These are phyloP conservation scores for Lepidocolaptes lacrymiger DNA, from an alignment of 2,797 vertebrate species.

Conservation along the genomic window DNA sequence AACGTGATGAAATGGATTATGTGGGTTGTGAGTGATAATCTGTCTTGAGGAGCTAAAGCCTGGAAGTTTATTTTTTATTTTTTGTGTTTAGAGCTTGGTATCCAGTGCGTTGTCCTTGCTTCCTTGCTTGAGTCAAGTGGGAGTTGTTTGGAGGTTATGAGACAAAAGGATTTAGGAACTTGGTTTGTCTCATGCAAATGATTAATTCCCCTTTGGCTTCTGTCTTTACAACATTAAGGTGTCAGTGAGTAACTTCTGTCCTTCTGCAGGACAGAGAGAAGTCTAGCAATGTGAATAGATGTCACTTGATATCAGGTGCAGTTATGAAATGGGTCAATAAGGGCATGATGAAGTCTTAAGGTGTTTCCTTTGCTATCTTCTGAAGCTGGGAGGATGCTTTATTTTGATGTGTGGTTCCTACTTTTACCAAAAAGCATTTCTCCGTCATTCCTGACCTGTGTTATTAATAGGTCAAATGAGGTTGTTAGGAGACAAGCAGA, in stretches of 20 bases:
- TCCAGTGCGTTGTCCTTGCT: background rate
- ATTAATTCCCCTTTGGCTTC: background rate
- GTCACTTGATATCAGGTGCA: background rate
- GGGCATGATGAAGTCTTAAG: background rate
- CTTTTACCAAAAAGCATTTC: background rate
- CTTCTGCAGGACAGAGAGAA: background rate
- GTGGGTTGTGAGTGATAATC: background rate
- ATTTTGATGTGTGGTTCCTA: background rate
- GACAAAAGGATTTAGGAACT: background rate
- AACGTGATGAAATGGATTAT: background rate
- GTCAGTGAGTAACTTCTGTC: background rate
- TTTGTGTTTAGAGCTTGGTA: background rate
- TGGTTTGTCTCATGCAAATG: background rate
- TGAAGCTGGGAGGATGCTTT: background rate
- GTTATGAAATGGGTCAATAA: background rate
- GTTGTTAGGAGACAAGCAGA: background rate
- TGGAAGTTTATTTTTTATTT: background rate
- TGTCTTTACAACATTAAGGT: background rate
- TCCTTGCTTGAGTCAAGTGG: background rate
- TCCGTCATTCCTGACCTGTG: background rate
- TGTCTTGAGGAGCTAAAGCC: background rate
- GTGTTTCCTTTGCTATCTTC: background rate
- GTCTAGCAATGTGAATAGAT: background rate
- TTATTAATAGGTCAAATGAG: background rate
- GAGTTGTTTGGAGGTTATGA: background rate